Percentiles rank a stretch among this genome's conserved stretches.
Evolutionary conservation across 2,888 invertebrate species (phyloP).

Genomic region (Hymenopus coronatus): DNA sequence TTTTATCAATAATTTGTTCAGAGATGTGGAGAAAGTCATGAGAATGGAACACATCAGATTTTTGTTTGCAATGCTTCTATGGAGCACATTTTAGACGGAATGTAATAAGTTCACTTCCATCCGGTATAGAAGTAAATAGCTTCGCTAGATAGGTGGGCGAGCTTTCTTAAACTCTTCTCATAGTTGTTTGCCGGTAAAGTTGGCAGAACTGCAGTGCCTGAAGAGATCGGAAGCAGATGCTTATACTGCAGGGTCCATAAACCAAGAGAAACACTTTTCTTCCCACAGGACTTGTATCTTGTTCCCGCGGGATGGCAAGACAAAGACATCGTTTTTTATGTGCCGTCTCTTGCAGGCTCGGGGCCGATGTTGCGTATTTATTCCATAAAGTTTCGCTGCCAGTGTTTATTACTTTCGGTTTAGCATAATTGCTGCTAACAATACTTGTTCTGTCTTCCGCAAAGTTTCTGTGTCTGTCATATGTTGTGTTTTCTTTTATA

Average conservation of each 20-base stretch:
- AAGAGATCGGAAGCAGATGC: background rate
- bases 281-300: background rate
- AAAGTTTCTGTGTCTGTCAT: background rate
- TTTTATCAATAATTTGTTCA: no score
- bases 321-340: background rate
- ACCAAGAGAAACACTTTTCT: background rate
- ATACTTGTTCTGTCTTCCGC: background rate
- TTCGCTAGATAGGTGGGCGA: no score
- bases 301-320: background rate
- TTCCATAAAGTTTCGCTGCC: background rate
- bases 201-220: no score
- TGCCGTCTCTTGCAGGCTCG: background rate
- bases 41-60: no score
- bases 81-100: no score
- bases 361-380: background rate
- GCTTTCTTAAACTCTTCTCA: no score
- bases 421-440: constrained; percentile 3
- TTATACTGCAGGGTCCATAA: background rate
- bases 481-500: background rate
- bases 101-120: no score
- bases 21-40: no score
- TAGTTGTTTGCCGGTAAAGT: no score
- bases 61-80: no score
- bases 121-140: no score
- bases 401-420: background rate